These are phyloP conservation scores for Propithecus coquereli DNA, from an alignment of 2,113 vertebrate species.

Conservation along the genomic window DNA sequence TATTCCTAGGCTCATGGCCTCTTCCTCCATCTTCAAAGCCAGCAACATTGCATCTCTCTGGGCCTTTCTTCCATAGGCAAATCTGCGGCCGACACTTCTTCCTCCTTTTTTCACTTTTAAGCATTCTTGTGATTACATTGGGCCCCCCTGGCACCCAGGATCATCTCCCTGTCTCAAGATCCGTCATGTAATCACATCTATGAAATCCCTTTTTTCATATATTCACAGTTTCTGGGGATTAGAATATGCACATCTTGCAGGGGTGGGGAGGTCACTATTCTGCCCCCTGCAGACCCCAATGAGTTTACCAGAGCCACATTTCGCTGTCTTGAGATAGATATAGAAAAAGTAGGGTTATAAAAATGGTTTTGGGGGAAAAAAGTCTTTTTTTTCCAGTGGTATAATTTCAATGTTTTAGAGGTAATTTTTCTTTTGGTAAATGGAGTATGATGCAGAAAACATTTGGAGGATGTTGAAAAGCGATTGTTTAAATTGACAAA, in stretches of 20 bases:
- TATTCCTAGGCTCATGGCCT: background rate
- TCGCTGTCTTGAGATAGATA: background rate
- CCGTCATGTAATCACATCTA: background rate
- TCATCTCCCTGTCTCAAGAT: background rate
- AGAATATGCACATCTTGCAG: background rate
- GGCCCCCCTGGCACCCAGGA: background rate
- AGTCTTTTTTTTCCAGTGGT: background rate
- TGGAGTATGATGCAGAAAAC: conserved; percentile 16
- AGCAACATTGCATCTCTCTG: background rate
- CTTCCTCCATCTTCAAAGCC: background rate
- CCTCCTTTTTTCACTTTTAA: background rate
- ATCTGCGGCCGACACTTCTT: background rate
- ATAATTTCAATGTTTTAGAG: conserved; percentile 31
- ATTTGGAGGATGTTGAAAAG: conserved; percentile 25
- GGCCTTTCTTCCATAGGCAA: background rate
- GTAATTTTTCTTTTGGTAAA: background rate
- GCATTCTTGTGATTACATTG: background rate
- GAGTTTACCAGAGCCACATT: background rate
- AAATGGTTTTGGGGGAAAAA: background rate
- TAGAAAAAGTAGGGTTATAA: background rate
- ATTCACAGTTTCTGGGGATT: background rate
- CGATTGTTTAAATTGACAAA: conserved; percentile 26
- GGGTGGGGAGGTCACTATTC: background rate
- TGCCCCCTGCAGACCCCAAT: background rate
- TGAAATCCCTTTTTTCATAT: background rate